These are phyloP conservation scores for Halictus rubicundus DNA, from an alignment of 1,140 invertebrate genomes.

Conservation along the genomic window DNA sequence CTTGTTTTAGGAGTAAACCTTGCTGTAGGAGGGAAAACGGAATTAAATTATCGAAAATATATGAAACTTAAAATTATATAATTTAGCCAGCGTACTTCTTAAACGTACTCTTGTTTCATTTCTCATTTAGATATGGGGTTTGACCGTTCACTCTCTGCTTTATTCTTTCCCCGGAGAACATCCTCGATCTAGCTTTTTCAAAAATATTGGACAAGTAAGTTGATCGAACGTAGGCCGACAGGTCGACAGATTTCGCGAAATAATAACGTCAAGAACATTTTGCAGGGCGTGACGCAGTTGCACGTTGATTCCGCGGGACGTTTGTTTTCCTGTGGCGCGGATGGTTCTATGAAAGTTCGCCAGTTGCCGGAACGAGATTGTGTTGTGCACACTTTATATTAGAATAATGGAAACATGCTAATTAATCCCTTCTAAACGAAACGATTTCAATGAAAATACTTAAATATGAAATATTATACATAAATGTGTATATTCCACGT, in stretches of 20 bases:
- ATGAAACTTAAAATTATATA: too few species aligned
- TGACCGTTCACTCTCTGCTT: slow-evolving; percentile 91
- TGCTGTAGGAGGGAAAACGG: too few species aligned
- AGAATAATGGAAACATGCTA: slow-evolving; percentile 48
- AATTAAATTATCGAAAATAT: too few species aligned
- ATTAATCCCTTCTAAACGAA: not conserved
- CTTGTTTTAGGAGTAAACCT: too few species aligned
- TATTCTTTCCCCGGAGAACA: slow-evolving; percentile 96
- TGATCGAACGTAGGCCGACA: not conserved
- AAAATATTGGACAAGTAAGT: slow-evolving; percentile 92
- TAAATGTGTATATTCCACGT: not conserved
- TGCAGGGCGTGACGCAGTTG: slow-evolving; percentile 94
- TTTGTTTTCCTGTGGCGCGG: slow-evolving; percentile 98
- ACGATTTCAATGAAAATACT: not conserved
- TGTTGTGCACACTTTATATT: slow-evolving; percentile 78
- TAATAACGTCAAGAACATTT: slow-evolving; percentile 15
- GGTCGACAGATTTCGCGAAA: not conserved
- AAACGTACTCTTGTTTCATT: not conserved
- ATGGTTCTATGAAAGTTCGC: slow-evolving; percentile 98
- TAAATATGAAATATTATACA: not conserved
- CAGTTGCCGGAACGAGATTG: slow-evolving; percentile 89
- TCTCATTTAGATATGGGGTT: slow-evolving; percentile 91
- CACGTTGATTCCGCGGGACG: slow-evolving; percentile 92
- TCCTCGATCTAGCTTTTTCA: slow-evolving; percentile 95
- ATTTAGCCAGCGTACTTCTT: too few species aligned